Base-by-base conservation (phyloP, 2,888 invertebrate species). In the Caenorhabditis virilis region DNA sequence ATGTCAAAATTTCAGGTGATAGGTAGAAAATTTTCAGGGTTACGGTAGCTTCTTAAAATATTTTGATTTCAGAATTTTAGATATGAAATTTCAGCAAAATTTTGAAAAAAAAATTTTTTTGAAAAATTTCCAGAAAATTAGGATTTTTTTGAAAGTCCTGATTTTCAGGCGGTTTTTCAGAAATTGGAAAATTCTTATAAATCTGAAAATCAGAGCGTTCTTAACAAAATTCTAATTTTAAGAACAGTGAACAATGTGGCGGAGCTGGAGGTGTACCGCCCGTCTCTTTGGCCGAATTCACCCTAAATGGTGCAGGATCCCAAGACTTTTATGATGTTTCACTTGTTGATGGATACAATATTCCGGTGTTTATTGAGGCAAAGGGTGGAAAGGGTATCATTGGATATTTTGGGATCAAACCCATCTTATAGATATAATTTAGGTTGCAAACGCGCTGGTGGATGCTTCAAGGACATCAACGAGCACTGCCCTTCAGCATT, bases 281-380 rank as follows among this genome's bases (percentile, higher is more conserved):
- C 41, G 85, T 77, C 3, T 80, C 84, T 3, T 72, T 86, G 5
- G 85, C 84, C 5, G 86, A 87, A 76, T 85, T 87, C 55, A 85
- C 85, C 0, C 74, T 85, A 13, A 20, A 42, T 15, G 63, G 39
- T 15, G 84, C 84, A 4, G 74, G 69, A 39, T 82, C 78, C 35
- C 39, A 66, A 35, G 86, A 87, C 72, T 86, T 82, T 77, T 87
- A 87, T 75, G 87, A 87, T 69, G 80, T 87, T 52, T 86, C 86
- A 22, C 76, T 86, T 27, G 87, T 87, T 13, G 87, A 87, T 76
- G 87, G 87, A 4, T 87, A 84, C 80, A 87, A 86, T 55, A 53
- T 78, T 11, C 76, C 69, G 20, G 65, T 77, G 16, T 52, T 65
- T 27, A 69, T 78, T 26, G 66, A 74, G 30, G 38, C 35, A 16